Evolutionary conservation across 2,113 vertebrate species (phyloP).

Genomic region (Notothenia coriiceps): DNA sequence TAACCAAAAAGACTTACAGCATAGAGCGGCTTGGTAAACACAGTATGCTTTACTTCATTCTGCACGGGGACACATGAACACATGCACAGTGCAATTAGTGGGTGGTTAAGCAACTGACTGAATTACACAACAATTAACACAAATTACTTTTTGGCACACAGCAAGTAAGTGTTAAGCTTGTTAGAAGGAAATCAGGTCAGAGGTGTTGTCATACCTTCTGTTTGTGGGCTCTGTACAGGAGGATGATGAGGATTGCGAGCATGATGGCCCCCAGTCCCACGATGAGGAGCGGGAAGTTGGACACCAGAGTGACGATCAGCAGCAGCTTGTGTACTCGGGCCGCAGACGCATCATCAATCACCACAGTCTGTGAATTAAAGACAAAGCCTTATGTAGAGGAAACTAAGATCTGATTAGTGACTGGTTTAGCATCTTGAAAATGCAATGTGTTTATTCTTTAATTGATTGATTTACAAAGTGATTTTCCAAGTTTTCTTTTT

Average conservation of each 20-base stretch:
- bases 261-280: conserved; percentile 77
- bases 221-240: conserved; percentile 53
- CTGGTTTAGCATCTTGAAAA: not conserved
- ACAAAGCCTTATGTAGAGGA: not conserved
- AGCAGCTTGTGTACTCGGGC: conserved; percentile 78
- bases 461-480: no score
- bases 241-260: conserved; percentile 74
- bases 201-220: conserved; percentile 68
- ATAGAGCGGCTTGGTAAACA: conserved; percentile 74
- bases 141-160: conserved; percentile 2
- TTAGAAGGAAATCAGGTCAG: not conserved
- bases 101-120: conserved; percentile 12
- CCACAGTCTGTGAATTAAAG: conserved; percentile 73
- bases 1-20: conserved; percentile 71
- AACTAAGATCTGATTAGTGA: no score
- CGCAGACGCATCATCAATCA: conserved; percentile 81
- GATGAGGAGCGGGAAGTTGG: conserved; percentile 80
- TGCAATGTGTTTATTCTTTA: no score
- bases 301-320: conserved; percentile 69
- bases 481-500: no score
- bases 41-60: conserved; percentile 77
- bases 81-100: conserved; percentile 48
- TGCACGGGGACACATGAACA: conserved; percentile 63
- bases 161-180: conserved; percentile 12
- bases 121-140: conserved; percentile 7